phyloP scores from a whole-genome alignment of 2,888 invertebrate species.

The Cylindroiulus punctatus region DNA sequence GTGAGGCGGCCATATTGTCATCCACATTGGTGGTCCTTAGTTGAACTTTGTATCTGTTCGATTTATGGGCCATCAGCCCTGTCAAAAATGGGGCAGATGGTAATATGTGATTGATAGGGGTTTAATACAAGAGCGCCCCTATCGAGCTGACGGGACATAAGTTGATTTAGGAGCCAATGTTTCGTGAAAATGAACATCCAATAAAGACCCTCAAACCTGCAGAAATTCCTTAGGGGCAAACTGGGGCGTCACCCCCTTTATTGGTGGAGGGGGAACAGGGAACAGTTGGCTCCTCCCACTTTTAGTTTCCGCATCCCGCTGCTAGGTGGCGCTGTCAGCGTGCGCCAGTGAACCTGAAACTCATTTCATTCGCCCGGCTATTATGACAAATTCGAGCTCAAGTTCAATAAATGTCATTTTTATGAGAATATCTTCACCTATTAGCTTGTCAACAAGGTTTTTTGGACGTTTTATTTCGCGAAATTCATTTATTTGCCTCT shows the following conservation, averaged over 20 bases:
- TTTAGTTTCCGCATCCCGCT: not conserved
- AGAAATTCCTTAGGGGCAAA: conserved; percentile 39
- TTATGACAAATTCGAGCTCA: conserved; percentile 27
- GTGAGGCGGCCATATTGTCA: conserved; percentile 34
- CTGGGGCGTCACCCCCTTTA: conserved; percentile 31
- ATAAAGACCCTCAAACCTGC: not conserved
- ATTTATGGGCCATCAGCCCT: conserved; percentile 7
- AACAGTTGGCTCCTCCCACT: not conserved
- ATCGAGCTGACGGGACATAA: conserved; percentile 6
- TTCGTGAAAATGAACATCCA: conserved; percentile 43
- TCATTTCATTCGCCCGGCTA: not conserved
- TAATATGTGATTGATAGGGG: conserved; percentile 26
- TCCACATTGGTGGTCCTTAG: conserved; percentile 15
- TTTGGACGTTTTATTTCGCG: not conserved
- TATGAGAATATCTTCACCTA: conserved; percentile 2
- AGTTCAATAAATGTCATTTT: conserved; percentile 36
- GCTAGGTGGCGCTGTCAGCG: conserved; percentile 14
- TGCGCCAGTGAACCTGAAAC: not conserved
- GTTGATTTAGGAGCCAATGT: conserved; percentile 38
- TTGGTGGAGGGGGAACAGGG: conserved; percentile 1
- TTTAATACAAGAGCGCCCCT: conserved; percentile 45
- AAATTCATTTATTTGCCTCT: conserved; percentile 31
- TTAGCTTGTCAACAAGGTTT: conserved; percentile 40
- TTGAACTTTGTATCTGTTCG: not conserved
- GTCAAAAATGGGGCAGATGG: conserved; percentile 35